phyloP scores from a whole-genome alignment of 2,888 invertebrate genomes.

The Conchocele bisecta region DNA sequence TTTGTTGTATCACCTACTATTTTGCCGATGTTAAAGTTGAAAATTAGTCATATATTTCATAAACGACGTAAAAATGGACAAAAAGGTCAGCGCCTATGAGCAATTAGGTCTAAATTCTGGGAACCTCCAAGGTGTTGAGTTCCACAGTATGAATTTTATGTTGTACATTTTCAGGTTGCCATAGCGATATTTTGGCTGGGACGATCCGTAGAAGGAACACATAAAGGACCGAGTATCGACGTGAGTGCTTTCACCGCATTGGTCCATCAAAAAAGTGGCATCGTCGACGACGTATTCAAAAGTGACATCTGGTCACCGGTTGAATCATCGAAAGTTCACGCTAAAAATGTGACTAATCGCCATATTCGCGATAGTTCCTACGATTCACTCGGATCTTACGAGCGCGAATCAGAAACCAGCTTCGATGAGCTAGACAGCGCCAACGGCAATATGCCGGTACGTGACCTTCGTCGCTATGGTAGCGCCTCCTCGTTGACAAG shows the following conservation, averaged over 20 bases:
- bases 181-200: conserved; percentile 81
- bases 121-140: neutral
- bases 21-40: too few relatives aligned
- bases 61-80: neutral
- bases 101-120: neutral
- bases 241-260: conserved; percentile 79
- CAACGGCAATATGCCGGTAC: conserved; percentile 69
- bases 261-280: conserved; percentile 71
- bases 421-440: conserved; percentile 68
- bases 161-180: conserved; percentile 80
- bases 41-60: too few relatives aligned
- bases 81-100: neutral
- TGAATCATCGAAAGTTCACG: conserved; percentile 22
- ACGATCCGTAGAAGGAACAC: conserved; percentile 63
- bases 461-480: conserved; percentile 68
- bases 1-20: too few relatives aligned
- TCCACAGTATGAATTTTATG: too few relatives aligned
- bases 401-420: conserved; percentile 69
- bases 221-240: conserved; percentile 79
- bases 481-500: conserved; percentile 62
- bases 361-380: conserved; percentile 73
- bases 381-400: conserved; percentile 74
- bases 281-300: conserved; percentile 62
- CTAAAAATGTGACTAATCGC: conserved; percentile 24
- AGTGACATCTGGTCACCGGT: conserved; percentile 64